phyloP scores from a whole-genome alignment of 2,888 invertebrate species.

The Notodonta ziczac region DNA sequence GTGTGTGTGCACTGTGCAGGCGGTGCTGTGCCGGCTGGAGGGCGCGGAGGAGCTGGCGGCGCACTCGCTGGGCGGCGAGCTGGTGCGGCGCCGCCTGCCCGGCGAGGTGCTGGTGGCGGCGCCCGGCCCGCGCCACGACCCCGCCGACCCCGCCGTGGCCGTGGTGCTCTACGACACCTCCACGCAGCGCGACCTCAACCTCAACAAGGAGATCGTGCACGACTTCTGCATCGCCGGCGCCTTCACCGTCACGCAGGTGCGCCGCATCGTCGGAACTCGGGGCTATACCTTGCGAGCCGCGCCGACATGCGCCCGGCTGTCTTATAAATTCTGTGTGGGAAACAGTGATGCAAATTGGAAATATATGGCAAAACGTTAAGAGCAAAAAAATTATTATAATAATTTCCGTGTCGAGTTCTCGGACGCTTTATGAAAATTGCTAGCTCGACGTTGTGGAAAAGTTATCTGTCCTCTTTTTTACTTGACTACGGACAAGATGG shows the following conservation, averaged over 20 bases:
- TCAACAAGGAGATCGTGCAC: constrained; percentile 85
- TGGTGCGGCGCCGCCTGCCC: constrained; percentile 70
- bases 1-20: constrained; percentile 69
- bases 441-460: no score
- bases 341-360: no score
- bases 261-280: not conserved
- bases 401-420: no score
- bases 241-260: constrained; percentile 67
- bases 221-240: constrained; percentile 74
- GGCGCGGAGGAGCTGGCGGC: constrained; percentile 87
- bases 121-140: constrained; percentile 71
- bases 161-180: constrained; percentile 87
- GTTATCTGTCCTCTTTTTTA: no score
- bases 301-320: no score
- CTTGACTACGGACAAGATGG: no score
- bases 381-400: no score
- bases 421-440: no score
- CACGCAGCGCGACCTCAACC: constrained; percentile 86
- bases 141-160: constrained; percentile 78
- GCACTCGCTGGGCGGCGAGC: constrained; percentile 55
- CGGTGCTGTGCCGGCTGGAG: constrained; percentile 87
- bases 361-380: no score
- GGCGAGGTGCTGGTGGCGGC: constrained; percentile 85
- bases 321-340: no score
- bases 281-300: no score